Conservation (phyloP, 2,888 invertebrate species). For the Trichogramma dendrolimi region DNA sequence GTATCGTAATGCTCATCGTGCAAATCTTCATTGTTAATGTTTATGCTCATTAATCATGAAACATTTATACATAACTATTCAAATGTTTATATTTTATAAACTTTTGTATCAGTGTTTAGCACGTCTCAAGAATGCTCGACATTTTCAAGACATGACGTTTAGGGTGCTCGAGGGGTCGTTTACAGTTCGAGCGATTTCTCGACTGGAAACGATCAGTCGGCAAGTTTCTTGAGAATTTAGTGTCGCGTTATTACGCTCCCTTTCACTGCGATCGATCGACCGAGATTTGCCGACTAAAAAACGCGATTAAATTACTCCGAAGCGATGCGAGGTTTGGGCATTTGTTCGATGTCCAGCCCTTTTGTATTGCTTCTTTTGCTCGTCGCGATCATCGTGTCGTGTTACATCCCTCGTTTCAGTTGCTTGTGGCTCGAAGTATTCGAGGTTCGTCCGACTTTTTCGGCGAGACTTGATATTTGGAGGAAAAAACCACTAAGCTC, state of each 20-base stretch:
- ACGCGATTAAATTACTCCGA: no score
- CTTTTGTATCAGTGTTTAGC: conserved; percentile 39
- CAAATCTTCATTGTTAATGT: conserved; percentile 10
- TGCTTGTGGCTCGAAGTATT: not conserved
- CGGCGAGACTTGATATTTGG: conserved; percentile 11
- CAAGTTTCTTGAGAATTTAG: conserved; percentile 20
- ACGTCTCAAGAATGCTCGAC: not conserved
- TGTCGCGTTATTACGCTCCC: conserved; percentile 34
- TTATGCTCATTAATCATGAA: conserved; percentile 17
- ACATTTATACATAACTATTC: not conserved
- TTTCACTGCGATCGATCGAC: conserved; percentile 8
- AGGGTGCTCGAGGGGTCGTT: conserved; percentile 10
- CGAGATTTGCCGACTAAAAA: conserved; percentile 23
- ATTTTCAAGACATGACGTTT: no score
- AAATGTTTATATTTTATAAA: no score
- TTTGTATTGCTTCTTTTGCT: no score
- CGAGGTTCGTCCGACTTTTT: conserved; percentile 18
- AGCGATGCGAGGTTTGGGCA: no score
- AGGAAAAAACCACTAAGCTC: conserved; percentile 16
- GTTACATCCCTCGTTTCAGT: no score
- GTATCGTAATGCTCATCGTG: conserved; percentile 34
- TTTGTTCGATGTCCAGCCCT: no score
- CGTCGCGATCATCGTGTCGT: no score
- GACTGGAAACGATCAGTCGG: conserved; percentile 33
- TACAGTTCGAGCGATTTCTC: conserved; percentile 48